Evolutionary conservation across 2,888 invertebrate species (phyloP), one percentile per base, ranked within the genome.

Genomic region (Timema podura): DNA sequence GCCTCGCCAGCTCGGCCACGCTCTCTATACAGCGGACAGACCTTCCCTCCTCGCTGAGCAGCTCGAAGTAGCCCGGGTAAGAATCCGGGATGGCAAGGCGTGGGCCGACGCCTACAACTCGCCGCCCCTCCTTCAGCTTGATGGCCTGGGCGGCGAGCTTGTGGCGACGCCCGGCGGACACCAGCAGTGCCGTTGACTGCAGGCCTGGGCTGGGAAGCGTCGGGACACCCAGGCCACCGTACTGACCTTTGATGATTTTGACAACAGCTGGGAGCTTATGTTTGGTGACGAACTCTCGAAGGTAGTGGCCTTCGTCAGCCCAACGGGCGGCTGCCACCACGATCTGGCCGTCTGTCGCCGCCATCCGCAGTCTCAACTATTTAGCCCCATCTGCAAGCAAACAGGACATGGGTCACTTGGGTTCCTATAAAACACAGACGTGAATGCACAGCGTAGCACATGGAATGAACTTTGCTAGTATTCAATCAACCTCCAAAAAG

Each of bases 231-330:
- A 97, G 86, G 70, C 92, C 92, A 75, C 92, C 91, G 83, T 96
- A 96, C 81, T 96, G 95, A 74, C 97, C 96, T 82, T 96, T 95
- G 77, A 93, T 91, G 79, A 96, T 92, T 82, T 95, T 95, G 71
- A 94, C 93, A 76, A 96, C 90, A 76, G 89, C 90, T 13, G 96
- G 96, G 72, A 91, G 81, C 70, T 89, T 87, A 78, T 91, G 87
- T 79, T 91, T 91, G 79, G 86, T 83, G 77, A 90, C 89, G 80
- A 89, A 90, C 79, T 91, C 90, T 70, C 89, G 85, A 61, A 91
- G 86, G 80, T 91, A 90, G 77, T 85, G 86, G 70, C 89, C 89
- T 78, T 91, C 91, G 79, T 91, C 91, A 71, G 88, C 85, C 87
- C 87, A 83, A 79, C 91, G 87, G 72, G 92, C 91, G 75, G 93